These are phyloP conservation scores for Timandra comae DNA, from an alignment of 2,888 invertebrate species.

Conservation along the genomic window DNA sequence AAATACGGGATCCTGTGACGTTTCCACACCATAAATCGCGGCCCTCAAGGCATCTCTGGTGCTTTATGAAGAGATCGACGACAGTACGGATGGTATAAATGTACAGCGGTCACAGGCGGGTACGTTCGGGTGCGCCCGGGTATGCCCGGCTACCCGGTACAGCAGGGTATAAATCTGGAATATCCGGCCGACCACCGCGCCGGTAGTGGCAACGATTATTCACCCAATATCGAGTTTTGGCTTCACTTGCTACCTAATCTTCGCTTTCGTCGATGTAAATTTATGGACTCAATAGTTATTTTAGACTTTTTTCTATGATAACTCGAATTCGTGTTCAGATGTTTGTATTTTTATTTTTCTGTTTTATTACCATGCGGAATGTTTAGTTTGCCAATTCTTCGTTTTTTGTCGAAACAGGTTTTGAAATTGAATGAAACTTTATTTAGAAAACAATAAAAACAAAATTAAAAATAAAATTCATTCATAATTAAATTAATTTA, in stretches of 20 bases:
- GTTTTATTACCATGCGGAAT: too few relatives aligned
- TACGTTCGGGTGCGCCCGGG: constrained; percentile 34
- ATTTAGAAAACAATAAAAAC: not conserved
- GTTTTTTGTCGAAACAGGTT: too few relatives aligned
- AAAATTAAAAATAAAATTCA: too few relatives aligned
- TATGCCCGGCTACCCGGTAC: constrained; percentile 21
- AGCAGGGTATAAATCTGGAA: constrained; percentile 70
- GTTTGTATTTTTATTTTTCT: too few relatives aligned
- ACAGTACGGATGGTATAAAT: constrained; percentile 44
- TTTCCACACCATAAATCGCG: constrained; percentile 73
- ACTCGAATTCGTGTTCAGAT: not conserved
- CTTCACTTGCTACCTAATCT: constrained; percentile 73
- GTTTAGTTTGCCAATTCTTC: too few relatives aligned
- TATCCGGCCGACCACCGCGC: constrained; percentile 70
- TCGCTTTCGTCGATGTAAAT: constrained; percentile 61
- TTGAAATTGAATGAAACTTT: not conserved
- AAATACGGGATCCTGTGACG: constrained; percentile 67
- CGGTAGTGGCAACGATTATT: constrained; percentile 76
- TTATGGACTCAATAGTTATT: constrained; percentile 40
- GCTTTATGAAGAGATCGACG: constrained; percentile 68
- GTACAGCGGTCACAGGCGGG: constrained; percentile 44
- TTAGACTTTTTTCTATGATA: constrained; percentile 16
- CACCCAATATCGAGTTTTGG: constrained; percentile 77
- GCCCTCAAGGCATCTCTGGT: constrained; percentile 72
- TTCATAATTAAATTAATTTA: too few relatives aligned